phyloP scores from a whole-genome alignment of 2,113 vertebrate species.

The Scomber scombrus region DNA sequence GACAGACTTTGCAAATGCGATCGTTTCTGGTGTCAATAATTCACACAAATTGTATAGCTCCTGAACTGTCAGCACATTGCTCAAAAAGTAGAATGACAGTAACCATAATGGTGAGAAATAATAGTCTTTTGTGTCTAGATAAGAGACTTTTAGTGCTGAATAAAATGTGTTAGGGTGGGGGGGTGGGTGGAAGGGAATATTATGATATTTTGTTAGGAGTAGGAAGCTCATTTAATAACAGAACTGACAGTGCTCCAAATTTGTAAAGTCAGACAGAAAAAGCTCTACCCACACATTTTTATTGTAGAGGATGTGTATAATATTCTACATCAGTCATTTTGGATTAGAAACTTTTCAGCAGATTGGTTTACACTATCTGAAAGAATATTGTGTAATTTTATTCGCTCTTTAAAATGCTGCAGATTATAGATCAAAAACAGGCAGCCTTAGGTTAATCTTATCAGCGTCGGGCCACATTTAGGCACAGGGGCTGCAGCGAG shows the following conservation, averaged over 20 bases:
- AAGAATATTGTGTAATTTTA: neutral
- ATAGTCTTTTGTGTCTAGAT: slow-evolving; percentile 22
- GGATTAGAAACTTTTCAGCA: slow-evolving; percentile 5
- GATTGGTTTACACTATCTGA: slow-evolving; percentile 17
- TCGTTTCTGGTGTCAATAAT: slow-evolving; percentile 20
- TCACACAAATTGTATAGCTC: neutral
- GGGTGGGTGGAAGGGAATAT: neutral
- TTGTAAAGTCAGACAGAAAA: slow-evolving; percentile 16
- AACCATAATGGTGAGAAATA: slow-evolving; percentile 5
- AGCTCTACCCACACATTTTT: slow-evolving; percentile 7
- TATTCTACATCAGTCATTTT: neutral
- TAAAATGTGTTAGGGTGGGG: neutral
- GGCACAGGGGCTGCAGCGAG: slow-evolving; percentile 18
- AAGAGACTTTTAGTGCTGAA: slow-evolving; percentile 10
- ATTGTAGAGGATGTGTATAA: neutral
- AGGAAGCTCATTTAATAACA: slow-evolving; percentile 18
- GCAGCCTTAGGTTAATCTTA: slow-evolving; percentile 37
- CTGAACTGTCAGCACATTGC: slow-evolving; percentile 6
- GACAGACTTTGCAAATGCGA: slow-evolving; percentile 22
- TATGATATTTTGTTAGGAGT: neutral
- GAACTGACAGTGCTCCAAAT: slow-evolving; percentile 14
- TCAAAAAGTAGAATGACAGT: slow-evolving; percentile 11
- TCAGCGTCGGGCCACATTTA: slow-evolving; percentile 48
- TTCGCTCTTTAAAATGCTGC: neutral
- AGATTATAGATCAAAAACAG: slow-evolving; percentile 33